phyloP scores from a whole-genome alignment of 1,140 invertebrate genomes.

The Holcopasites calliopsidis region DNA sequence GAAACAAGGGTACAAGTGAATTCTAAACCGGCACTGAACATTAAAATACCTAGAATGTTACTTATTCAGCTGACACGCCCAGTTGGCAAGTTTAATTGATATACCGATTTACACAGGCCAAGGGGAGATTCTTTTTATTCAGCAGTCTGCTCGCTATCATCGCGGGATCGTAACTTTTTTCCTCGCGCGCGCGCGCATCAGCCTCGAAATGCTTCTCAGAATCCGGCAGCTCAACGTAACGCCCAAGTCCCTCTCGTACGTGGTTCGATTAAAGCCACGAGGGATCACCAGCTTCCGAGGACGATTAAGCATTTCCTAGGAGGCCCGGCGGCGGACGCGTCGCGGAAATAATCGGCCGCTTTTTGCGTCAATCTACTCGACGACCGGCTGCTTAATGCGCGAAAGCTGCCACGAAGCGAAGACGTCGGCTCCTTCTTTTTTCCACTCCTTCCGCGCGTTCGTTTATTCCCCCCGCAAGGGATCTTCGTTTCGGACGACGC shows the following conservation, averaged over 20 bases:
- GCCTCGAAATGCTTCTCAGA: not conserved
- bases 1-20: too few relatives aligned
- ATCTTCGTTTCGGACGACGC: constrained; percentile 1
- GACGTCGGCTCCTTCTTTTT: constrained; percentile 16
- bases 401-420: constrained; percentile 35
- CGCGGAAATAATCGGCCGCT: constrained; percentile 27
- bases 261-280: not conserved
- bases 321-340: not conserved
- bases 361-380: constrained; percentile 36
- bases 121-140: too few relatives aligned
- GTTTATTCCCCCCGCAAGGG: not conserved
- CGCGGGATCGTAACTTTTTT: too few relatives aligned
- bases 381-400: constrained; percentile 23
- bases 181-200: too few relatives aligned
- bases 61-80: too few relatives aligned
- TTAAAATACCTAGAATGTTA: too few relatives aligned
- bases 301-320: constrained; percentile 28
- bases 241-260: not conserved
- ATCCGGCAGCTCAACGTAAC: too few relatives aligned
- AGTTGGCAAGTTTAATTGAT: too few relatives aligned
- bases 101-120: too few relatives aligned
- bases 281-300: not conserved
- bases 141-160: too few relatives aligned
- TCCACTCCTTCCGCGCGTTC: too few relatives aligned
- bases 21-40: too few relatives aligned